Conservation (phyloP, 2,797 vertebrate species). For the Chiroxiphia lanceolata region DNA sequence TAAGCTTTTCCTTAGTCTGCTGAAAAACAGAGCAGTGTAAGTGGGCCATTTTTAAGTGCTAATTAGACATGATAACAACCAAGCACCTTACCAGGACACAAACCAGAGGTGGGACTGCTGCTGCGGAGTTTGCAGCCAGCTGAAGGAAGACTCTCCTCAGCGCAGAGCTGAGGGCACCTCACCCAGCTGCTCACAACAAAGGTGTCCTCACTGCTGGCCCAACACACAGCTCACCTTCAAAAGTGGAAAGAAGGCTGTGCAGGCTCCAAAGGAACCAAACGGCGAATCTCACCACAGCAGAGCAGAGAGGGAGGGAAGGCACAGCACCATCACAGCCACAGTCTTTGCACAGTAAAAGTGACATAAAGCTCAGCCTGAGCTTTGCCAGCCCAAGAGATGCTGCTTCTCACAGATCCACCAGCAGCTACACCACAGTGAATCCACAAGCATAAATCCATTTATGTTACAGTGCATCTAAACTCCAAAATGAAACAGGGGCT, state of each 20-base stretch:
- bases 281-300: fast-evolving
- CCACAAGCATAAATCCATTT: neutral
- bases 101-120: neutral
- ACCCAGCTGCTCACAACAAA: neutral
- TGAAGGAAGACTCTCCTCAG: neutral
- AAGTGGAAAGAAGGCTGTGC: neutral
- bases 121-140: neutral
- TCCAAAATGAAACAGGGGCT: neutral
- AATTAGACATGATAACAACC: neutral
- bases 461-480: neutral
- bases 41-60: neutral
- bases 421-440: fast-evolving
- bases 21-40: neutral
- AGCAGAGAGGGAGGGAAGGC: neutral
- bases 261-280: fast-evolving
- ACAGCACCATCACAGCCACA: fast-evolving
- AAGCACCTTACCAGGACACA: neutral
- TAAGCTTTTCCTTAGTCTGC: neutral
- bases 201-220: neutral
- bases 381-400: neutral
- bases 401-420: neutral
- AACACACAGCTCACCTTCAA: neutral
- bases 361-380: neutral
- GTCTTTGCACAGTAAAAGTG: fast-evolving
- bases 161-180: neutral